Base-by-base conservation (phyloP, 2,888 invertebrate genomes). In the Ophion ventricosus region DNA sequence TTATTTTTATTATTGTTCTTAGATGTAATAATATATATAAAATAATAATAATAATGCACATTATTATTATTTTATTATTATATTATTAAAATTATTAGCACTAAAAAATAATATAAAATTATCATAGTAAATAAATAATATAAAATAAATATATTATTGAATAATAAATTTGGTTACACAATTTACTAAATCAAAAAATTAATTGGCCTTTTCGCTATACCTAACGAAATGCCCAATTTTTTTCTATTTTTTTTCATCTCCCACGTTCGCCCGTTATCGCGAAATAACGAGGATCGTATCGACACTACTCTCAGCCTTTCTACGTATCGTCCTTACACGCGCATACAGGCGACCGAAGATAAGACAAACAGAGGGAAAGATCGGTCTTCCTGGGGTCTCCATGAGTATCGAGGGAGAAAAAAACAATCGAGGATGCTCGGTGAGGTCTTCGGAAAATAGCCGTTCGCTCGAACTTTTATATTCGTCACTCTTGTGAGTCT, bases 361-460 rank as follows among this genome's bases (percentile, higher is more conserved):
- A 79, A 79, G 79, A 79, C 79, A 79, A 72, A 79, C 79, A 72
- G 57, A 59, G 70, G 63, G 54, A 72, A 79, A 64, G 72, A 72
- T 79, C 40, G 63, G 57, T 79, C 56, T 26, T 26, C 10, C 29
- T 70, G 63, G 70, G 25, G 72, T 49, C 17, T 49, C 54, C 35
- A 35, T 7, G 79, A 63, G 72, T 64, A 72, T 79, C 63, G 70
- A 54, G 40, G 72, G 61, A 79, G 63, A 79, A 72, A 72, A 57
- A 49, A 17, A 49, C 14, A 17, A 35, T 7, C 35, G 35, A 35
- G 35, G 70, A 70, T 54, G 63, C 25, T 78, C 70, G 70, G 63
- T 78, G 63, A 78, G 70, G 70, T n/a, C 54, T 66, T 73, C 40
- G 76, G 76, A 67, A 70, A 70, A 78, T 70, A 70, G 63, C 70